Conservation (phyloP, 2,113 vertebrate species). For the Indri indri region DNA sequence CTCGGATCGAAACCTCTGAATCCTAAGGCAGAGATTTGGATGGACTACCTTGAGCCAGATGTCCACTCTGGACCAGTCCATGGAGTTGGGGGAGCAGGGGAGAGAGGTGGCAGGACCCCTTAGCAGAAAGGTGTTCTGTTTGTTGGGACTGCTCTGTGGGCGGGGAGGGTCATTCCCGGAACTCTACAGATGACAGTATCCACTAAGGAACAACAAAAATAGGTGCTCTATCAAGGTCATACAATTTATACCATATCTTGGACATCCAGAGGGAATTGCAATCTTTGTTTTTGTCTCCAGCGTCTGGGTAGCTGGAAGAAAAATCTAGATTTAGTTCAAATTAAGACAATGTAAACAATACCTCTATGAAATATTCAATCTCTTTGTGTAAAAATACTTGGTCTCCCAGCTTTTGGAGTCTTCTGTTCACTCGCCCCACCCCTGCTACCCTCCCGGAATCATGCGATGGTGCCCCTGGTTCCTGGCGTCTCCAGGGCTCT, state of each 20-base stretch:
- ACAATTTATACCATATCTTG: not conserved
- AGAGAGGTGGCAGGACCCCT: not conserved
- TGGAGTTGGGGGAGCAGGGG: too few species aligned
- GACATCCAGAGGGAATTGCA: not conserved
- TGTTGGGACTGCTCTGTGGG: not conserved
- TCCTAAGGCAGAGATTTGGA: not conserved
- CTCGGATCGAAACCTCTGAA: not conserved
- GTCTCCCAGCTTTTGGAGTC: not conserved
- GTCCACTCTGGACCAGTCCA: not conserved
- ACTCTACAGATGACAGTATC: not conserved
- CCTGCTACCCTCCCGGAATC: not conserved
- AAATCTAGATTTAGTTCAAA: slow-evolving; percentile 8
- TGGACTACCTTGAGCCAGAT: not conserved
- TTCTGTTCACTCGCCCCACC: not conserved
- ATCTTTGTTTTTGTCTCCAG: slow-evolving; percentile 28
- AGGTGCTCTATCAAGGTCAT: not conserved
- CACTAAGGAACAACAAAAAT: not conserved
- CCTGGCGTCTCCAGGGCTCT: not conserved
- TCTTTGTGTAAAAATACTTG: not conserved
- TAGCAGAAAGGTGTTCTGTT: not conserved
- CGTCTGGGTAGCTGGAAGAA: not conserved
- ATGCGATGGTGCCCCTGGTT: not conserved
- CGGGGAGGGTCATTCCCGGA: not conserved
- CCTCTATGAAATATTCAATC: not conserved
- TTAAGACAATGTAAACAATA: not conserved